phyloP scores from a whole-genome alignment of 2,888 invertebrate species.

The Caenorhabditis plicata region DNA sequence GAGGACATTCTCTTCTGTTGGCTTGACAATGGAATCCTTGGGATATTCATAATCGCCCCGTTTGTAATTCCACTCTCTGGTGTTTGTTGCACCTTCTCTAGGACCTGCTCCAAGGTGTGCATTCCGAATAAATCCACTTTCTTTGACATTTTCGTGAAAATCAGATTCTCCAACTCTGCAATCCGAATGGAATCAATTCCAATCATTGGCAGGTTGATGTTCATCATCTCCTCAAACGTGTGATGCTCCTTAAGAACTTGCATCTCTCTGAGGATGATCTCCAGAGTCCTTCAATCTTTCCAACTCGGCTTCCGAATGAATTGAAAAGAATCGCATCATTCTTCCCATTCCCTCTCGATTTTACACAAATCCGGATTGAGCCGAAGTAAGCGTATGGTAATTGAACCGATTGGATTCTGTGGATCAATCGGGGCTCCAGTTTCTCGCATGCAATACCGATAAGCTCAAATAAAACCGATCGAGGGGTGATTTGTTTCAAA shows the following conservation, averaged over 20 bases:
- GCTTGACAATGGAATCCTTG: slow-evolving; percentile 15
- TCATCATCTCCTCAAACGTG: slow-evolving; percentile 1
- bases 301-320: slow-evolving; percentile 19
- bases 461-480: slow-evolving; percentile 11
- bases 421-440: too few species aligned
- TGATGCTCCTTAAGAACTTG: neutral
- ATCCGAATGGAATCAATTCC: slow-evolving; percentile 25
- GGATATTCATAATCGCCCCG: neutral
- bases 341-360: neutral
- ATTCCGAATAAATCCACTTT: neutral
- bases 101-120: neutral
- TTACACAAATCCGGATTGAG: slow-evolving; percentile 15
- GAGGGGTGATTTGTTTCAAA: slow-evolving; percentile 11
- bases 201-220: neutral
- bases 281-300: slow-evolving; percentile 1
- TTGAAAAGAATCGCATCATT: slow-evolving; percentile 13
- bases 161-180: slow-evolving; percentile 9
- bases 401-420: slow-evolving; percentile 1
- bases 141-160: neutral
- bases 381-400: slow-evolving; percentile 28
- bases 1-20: slow-evolving; percentile 24
- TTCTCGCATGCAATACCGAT: neutral
- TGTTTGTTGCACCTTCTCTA: neutral
- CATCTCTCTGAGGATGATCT: neutral
- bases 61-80: neutral